phyloP scores from a whole-genome alignment of 2,888 invertebrate species.

The Hirudinaria manillensis region DNA sequence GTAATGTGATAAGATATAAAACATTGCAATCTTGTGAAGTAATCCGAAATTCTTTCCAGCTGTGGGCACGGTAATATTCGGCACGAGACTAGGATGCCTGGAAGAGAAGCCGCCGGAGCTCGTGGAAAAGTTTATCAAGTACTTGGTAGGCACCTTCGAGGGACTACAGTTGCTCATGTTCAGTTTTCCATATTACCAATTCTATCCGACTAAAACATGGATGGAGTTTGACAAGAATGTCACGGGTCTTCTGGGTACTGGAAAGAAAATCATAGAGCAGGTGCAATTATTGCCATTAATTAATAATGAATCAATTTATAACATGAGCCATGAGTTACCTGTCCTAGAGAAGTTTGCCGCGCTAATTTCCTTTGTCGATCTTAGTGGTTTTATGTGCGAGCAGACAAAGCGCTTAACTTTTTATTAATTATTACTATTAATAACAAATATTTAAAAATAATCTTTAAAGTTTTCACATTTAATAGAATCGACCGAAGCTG shows the following conservation, averaged over 20 bases:
- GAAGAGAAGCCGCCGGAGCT: slow-evolving; percentile 42
- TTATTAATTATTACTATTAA: too few relatives aligned
- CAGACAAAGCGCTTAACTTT: too few relatives aligned
- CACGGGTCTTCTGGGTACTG: slow-evolving; percentile 47
- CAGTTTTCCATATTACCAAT: slow-evolving; percentile 50
- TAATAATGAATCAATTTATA: too few relatives aligned
- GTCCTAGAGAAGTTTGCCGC: too few relatives aligned
- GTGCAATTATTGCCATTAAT: slow-evolving; percentile 38
- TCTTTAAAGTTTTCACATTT: too few relatives aligned
- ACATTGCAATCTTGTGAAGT: background rate
- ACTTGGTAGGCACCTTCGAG: slow-evolving; percentile 49
- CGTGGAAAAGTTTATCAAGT: slow-evolving; percentile 49
- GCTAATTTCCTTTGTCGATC: too few relatives aligned
- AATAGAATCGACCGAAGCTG: too few relatives aligned
- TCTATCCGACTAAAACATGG: slow-evolving; percentile 49
- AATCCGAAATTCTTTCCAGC: slow-evolving; percentile 41
- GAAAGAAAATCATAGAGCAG: slow-evolving; percentile 48
- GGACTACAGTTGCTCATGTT: slow-evolving; percentile 52
- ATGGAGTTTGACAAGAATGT: slow-evolving; percentile 46
- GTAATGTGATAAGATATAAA: background rate
- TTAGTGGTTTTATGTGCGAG: too few relatives aligned
- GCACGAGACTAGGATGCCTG: slow-evolving; percentile 51
- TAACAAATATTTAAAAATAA: too few relatives aligned
- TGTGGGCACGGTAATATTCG: slow-evolving; percentile 52
- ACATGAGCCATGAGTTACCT: too few relatives aligned